Evolutionary conservation across 2,113 vertebrate species (phyloP).

Genomic region (Leucopsar rothschildi): DNA sequence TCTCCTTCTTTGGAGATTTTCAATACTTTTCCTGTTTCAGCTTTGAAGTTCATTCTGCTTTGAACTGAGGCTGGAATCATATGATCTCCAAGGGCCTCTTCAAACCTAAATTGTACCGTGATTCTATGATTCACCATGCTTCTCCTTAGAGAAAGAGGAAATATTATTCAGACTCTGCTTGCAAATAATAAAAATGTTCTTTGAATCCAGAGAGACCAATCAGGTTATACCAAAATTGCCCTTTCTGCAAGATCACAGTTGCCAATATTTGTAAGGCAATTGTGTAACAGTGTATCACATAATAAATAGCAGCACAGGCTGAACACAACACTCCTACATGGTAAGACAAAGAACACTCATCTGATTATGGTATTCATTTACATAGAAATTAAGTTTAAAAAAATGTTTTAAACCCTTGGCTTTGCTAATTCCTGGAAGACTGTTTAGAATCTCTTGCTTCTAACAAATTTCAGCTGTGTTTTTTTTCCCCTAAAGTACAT

Average conservation of each 20-base stretch:
- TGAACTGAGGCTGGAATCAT: background rate
- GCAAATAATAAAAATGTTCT: background rate
- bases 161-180: background rate
- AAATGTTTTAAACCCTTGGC: background rate
- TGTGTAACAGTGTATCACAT: fast-evolving
- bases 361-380: background rate
- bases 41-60: background rate
- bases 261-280: background rate
- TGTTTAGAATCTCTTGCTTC: background rate
- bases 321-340: background rate
- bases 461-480: background rate
- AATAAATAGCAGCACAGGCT: background rate
- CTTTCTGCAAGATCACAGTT: background rate
- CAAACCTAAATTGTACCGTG: background rate
- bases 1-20: background rate
- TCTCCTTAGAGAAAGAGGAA: background rate
- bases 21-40: background rate
- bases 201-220: background rate
- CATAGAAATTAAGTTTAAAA: background rate
- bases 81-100: background rate
- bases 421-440: background rate
- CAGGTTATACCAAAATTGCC: background rate
- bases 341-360: background rate
- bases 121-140: background rate
- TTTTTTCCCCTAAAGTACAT: background rate